Base-by-base conservation (phyloP, 2,113 vertebrate genomes). In the Nerophis lumbriciformis region DNA sequence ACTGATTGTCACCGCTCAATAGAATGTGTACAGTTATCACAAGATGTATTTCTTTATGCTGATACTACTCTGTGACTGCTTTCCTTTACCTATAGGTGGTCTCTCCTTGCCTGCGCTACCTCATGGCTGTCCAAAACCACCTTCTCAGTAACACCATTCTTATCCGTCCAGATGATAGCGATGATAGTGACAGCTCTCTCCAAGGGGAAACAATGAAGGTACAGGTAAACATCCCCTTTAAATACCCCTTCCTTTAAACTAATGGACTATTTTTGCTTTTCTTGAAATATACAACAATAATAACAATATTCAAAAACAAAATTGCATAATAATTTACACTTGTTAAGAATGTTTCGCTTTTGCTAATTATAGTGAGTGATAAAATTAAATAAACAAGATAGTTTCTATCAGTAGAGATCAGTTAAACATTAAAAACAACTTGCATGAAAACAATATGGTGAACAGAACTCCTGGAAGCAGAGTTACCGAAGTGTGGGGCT, bases 121-220 rank as follows among this genome's bases (percentile, higher is more conserved):
- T 99, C 91, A 99, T 99, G 97, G 94, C 95, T 49, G 94, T 99
- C 78, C 97, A 99, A 90, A 99, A 99, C 86, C 97, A 99, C 88
- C 93, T 99, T 84, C 95, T 99, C 81, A 99, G 97, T 92, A 99
- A 99, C 89, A 97, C 94, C 79, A 71, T 99, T 89, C 90, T 99
- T 84, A 95, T 99, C 86, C 94, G 93, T 72, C 95, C 97, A 6
- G 97, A 98, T 80, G 97, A 99, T 66, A 92, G 78, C 13, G 97
- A 99, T 73, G 97, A 99, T 91, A 99, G 97, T 90, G 97, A 99
- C 93, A 96, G 81, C 94, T 99, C 97, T 93, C 92, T 99, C 85
- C 96, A 98, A 88, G 97, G 95, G 93, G 97, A 99, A 92, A 99
- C 97, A 95, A 95, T 99, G 93, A 98, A 99, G 97, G 97, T 98